Evolutionary conservation across 1,140 invertebrate genomes (phyloP).

Genomic region (Contarinia nasturtii): DNA sequence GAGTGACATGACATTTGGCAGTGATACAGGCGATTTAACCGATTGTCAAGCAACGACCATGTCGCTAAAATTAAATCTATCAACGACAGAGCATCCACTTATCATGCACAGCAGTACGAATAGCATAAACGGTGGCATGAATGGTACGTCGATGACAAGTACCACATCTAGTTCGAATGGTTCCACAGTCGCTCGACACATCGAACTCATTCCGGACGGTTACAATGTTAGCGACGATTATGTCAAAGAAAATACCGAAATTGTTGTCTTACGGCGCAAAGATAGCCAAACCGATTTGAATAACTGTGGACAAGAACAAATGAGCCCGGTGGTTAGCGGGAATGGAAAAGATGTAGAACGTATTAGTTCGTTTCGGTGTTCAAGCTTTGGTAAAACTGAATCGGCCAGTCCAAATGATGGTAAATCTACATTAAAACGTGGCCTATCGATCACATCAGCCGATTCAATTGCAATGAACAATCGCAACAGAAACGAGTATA

Average conservation of each 20-base stretch:
- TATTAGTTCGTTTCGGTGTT: slow-evolving; percentile 4
- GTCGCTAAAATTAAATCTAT: too few relatives aligned
- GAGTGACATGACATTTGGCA: too few relatives aligned
- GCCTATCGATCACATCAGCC: not conserved
- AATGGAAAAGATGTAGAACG: not conserved
- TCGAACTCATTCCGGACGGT: not conserved
- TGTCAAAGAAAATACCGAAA: slow-evolving; percentile 21
- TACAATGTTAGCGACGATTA: slow-evolving; percentile 6
- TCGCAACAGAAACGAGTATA: too few relatives aligned
- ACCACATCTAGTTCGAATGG: slow-evolving; percentile 13
- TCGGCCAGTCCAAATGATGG: too few relatives aligned
- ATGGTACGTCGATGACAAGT: slow-evolving; percentile 11
- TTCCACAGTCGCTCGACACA: not conserved
- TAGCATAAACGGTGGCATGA: slow-evolving; percentile 12
- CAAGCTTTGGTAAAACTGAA: too few relatives aligned
- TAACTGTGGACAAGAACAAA: not conserved
- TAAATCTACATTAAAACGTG: not conserved
- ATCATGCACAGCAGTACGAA: slow-evolving; percentile 11
- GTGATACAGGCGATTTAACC: too few relatives aligned
- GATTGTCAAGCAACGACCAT: too few relatives aligned
- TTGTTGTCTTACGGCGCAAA: slow-evolving; percentile 20
- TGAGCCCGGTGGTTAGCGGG: too few relatives aligned
- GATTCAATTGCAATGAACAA: too few relatives aligned
- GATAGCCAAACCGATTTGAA: slow-evolving; percentile 10
- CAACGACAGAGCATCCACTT: not conserved